phyloP scores from a whole-genome alignment of 1,140 invertebrate genomes.

The Listronotus oregonensis region DNA sequence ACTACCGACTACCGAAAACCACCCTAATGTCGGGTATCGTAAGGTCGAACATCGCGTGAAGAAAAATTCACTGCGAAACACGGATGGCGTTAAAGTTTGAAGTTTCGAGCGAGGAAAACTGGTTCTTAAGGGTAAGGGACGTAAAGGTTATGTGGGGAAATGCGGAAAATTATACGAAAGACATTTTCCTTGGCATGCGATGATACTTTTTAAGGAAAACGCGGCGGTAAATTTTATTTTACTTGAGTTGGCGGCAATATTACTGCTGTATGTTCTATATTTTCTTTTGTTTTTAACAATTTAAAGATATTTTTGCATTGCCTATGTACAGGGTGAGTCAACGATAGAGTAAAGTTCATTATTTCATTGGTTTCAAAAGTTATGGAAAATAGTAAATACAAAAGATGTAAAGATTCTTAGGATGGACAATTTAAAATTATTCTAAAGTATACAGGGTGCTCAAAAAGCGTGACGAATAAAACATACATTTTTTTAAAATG shows the following conservation, averaged over 20 bases:
- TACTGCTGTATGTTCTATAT: background rate
- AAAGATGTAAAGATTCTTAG: no score
- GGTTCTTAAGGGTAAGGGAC: slow-evolving; percentile 16
- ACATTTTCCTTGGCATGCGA: slow-evolving; percentile 41
- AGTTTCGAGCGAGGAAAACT: slow-evolving; percentile 18
- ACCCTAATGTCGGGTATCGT: slow-evolving; percentile 9
- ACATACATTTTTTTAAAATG: no score
- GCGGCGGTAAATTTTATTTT: slow-evolving; percentile 24
- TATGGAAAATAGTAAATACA: no score
- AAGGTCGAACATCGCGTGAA: slow-evolving; percentile 27
- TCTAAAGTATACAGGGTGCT: no score
- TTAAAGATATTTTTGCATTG: no score
- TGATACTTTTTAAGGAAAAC: slow-evolving; percentile 30
- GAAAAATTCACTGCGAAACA: slow-evolving; percentile 10
- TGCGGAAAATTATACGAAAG: slow-evolving; percentile 36
- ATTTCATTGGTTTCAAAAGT: no score
- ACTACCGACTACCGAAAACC: slow-evolving; percentile 35
- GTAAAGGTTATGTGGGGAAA: background rate
- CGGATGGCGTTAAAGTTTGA: slow-evolving; percentile 34
- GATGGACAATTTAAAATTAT: no score
- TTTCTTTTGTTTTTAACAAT: no score
- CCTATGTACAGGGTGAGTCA: no score
- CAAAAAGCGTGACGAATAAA: no score
- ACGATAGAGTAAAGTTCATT: no score
- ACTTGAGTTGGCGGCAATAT: slow-evolving; percentile 9